A percentile compares a stretch with the other conserved stretches of the same genome.
These are phyloP conservation scores for Sebastes itinus DNA, from an alignment of 2,797 vertebrate genomes.

Conservation along the genomic window DNA sequence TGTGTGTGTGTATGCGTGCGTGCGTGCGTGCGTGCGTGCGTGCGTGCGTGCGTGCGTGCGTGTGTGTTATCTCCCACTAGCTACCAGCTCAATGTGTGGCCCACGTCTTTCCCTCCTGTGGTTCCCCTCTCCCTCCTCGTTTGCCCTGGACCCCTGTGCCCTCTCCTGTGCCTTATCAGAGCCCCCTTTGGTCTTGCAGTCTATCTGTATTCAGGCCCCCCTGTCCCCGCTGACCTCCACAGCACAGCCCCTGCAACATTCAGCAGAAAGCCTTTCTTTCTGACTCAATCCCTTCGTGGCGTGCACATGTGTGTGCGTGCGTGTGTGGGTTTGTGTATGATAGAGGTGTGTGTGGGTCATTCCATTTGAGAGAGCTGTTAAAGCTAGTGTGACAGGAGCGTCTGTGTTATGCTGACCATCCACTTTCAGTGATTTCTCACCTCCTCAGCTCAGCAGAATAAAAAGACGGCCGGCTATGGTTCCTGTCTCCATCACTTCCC, in stretches of 20 bases:
- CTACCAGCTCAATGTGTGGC: slow-evolving; percentile 52
- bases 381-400: slow-evolving; percentile 65
- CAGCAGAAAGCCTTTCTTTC: slow-evolving; percentile 55
- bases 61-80: slow-evolving; percentile 45
- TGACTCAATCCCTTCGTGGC: slow-evolving; percentile 40
- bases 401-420: slow-evolving; percentile 73
- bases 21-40: not conserved
- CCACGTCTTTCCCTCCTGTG: slow-evolving; percentile 26
- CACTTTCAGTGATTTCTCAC: slow-evolving; percentile 70
- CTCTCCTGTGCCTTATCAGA: slow-evolving; percentile 67
- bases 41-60: not conserved
- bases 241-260: slow-evolving; percentile 44
- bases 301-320: slow-evolving; percentile 4
- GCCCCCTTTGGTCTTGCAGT: slow-evolving; percentile 57
- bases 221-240: slow-evolving; percentile 59
- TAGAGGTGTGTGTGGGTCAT: slow-evolving; percentile 61
- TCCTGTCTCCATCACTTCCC: slow-evolving; percentile 66
- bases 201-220: slow-evolving; percentile 59
- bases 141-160: slow-evolving; percentile 48
- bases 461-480: slow-evolving; percentile 47
- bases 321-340: slow-evolving; percentile 23
- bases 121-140: slow-evolving; percentile 28
- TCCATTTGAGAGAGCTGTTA: slow-evolving; percentile 71
- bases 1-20: not conserved
- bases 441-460: slow-evolving; percentile 72